These are phyloP conservation scores for Drosophila albomicans DNA, from an alignment of 1,140 invertebrate species.

Conservation along the genomic window DNA sequence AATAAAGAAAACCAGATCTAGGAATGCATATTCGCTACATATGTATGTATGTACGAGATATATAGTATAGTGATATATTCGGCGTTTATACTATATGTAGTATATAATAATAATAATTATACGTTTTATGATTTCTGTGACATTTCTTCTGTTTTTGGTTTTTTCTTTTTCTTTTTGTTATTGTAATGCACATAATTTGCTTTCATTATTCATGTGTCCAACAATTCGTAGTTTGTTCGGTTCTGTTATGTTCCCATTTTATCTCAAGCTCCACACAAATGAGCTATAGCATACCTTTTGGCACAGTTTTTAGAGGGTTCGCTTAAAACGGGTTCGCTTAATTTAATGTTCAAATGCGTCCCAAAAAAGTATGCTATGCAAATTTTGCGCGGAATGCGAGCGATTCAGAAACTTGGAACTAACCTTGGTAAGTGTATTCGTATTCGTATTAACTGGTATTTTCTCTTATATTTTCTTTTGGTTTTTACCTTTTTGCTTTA, in stretches of 20 bases:
- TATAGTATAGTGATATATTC: conserved; percentile 17
- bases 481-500: conserved; percentile 37
- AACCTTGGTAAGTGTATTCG: not conserved
- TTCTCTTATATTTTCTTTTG: conserved; percentile 45
- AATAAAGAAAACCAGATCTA: conserved; percentile 38
- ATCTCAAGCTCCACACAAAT: conserved; percentile 1
- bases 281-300: conserved; percentile 1
- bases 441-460: not conserved
- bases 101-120: conserved; percentile 23
- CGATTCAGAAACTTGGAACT: conserved; percentile 5
- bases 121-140: conserved; percentile 46
- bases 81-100: not conserved
- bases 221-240: conserved; percentile 47
- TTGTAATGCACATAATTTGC: conserved; percentile 64
- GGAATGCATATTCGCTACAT: conserved; percentile 30
- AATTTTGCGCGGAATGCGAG: not conserved
- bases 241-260: not conserved
- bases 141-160: not conserved
- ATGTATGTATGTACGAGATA: conserved; percentile 17
- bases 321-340: conserved; percentile 4
- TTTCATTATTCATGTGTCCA: conserved; percentile 51
- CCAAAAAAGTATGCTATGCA: conserved; percentile 15
- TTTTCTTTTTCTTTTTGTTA: conserved; percentile 37
- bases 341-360: not conserved
- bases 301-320: not conserved